Conservation (phyloP, 2,113 vertebrate genomes). For the Dunckerocampus dactyliophorus region DNA sequence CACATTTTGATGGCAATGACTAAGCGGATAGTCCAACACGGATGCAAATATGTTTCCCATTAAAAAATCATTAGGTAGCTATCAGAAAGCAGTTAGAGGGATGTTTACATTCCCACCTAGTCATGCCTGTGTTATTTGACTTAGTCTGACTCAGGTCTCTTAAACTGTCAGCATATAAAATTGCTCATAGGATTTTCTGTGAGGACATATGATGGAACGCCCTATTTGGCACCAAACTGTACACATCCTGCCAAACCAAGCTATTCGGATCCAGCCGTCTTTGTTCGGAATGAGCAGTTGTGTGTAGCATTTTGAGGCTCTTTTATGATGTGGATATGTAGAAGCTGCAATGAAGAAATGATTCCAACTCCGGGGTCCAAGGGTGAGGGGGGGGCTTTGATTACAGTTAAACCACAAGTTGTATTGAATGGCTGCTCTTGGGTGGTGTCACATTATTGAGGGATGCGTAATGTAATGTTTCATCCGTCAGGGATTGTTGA, state of each 20-base stretch:
- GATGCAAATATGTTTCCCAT: conserved; percentile 3
- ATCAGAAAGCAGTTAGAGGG: not conserved
- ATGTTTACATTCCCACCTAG: not conserved
- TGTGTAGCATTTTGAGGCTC: conserved; percentile 19
- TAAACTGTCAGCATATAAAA: conserved; percentile 19
- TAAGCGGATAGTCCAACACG: not conserved
- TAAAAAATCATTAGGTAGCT: conserved; percentile 4
- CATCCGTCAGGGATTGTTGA: conserved; percentile 27
- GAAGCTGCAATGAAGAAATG: conserved; percentile 33
- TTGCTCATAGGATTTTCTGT: conserved; percentile 14
- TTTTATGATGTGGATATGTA: conserved; percentile 33
- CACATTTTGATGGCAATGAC: not conserved
- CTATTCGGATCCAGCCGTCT: conserved; percentile 11
- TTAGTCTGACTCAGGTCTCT: conserved; percentile 5
- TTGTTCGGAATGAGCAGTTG: conserved; percentile 10
- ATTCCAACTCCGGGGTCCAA: conserved; percentile 26
- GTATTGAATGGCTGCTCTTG: conserved; percentile 50
- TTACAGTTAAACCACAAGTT: conserved; percentile 46
- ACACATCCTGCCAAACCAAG: conserved; percentile 28
- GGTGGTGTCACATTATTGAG: conserved; percentile 52
- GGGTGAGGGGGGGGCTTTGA: conserved; percentile 12
- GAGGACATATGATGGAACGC: conserved; percentile 14
- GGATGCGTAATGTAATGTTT: conserved; percentile 56
- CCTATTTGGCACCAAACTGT: conserved; percentile 26
- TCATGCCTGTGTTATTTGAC: conserved; percentile 1